Percentiles rank a stretch among this genome's conserved stretches.
phyloP scores from a whole-genome alignment of 2,888 invertebrate genomes.

The Melanchra persicariae region DNA sequence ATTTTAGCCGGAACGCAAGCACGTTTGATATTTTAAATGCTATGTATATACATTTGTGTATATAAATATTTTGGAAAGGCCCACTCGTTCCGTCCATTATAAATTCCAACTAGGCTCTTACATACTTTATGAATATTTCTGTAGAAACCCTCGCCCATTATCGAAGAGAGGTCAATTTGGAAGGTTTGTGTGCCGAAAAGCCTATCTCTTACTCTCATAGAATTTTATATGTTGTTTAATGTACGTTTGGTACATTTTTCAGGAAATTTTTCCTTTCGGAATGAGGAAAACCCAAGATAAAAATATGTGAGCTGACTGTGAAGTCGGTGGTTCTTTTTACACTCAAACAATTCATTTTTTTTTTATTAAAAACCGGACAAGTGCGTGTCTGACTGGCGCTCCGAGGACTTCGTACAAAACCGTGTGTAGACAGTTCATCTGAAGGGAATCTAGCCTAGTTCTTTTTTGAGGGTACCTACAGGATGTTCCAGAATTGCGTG shows the following conservation, averaged over 20 bases:
- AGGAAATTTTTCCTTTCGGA: slow-evolving; percentile 8
- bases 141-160: slow-evolving; percentile 56
- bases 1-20: slow-evolving; percentile 29
- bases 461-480: too few relatives aligned
- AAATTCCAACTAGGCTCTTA: slow-evolving; percentile 59
- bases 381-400: too few relatives aligned
- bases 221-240: slow-evolving; percentile 49
- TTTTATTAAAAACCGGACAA: not conserved
- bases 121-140: slow-evolving; percentile 67
- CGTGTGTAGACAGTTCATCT: too few relatives aligned
- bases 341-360: slow-evolving; percentile 8
- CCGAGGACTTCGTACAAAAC: too few relatives aligned
- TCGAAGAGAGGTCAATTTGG: slow-evolving; percentile 63
- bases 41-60: slow-evolving; percentile 32
- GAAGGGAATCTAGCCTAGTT: too few relatives aligned
- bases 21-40: slow-evolving; percentile 51
- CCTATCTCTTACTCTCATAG: slow-evolving; percentile 32
- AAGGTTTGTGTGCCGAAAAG: slow-evolving; percentile 50
- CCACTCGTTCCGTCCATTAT: slow-evolving; percentile 55
- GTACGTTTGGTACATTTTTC: slow-evolving; percentile 33
- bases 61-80: slow-evolving; percentile 55
- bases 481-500: too few relatives aligned
- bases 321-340: slow-evolving; percentile 1
- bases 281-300: slow-evolving; percentile 28
- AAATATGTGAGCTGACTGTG: not conserved